These are phyloP conservation scores for Allobates femoralis DNA, from an alignment of 2,797 vertebrate species.

Conservation along the genomic window DNA sequence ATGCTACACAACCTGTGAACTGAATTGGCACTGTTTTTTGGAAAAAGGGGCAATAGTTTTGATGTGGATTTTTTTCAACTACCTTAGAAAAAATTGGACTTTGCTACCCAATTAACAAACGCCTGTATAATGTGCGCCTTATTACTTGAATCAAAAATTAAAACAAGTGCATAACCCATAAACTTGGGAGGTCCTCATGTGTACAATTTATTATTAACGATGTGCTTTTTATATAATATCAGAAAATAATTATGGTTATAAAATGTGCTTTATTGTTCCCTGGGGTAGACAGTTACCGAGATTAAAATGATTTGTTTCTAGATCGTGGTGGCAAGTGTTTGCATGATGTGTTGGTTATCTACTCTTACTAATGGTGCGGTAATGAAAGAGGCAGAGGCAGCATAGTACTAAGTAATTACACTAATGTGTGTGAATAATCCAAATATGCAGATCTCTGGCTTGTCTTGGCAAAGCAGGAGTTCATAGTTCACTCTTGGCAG, in stretches of 20 bases:
- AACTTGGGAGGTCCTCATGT: not conserved
- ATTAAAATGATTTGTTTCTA: not conserved
- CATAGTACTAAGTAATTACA: conserved; percentile 1
- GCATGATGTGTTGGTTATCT: not conserved
- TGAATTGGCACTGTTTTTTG: not conserved
- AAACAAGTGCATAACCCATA: not conserved
- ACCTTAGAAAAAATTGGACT: not conserved
- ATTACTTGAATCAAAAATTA: not conserved
- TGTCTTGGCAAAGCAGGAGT: conserved; percentile 77
- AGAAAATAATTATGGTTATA: conserved; percentile 19
- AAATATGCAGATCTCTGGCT: conserved; percentile 40
- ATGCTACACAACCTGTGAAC: not conserved
- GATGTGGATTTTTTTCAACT: not conserved
- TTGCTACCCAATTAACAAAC: not conserved
- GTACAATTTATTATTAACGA: not conserved
- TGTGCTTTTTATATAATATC: not conserved
- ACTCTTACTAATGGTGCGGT: no score
- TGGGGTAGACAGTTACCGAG: not conserved
- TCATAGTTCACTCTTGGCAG: conserved; percentile 85
- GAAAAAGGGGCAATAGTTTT: not conserved
- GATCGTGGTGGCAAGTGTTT: not conserved
- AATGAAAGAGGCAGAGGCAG: not conserved
- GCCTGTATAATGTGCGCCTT: not conserved
- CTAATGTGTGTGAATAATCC: conserved; percentile 35
- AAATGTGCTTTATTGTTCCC: not conserved